Evolutionary conservation across 2,888 invertebrate genomes (phyloP).

Genomic region (Neoascia interrupta): DNA sequence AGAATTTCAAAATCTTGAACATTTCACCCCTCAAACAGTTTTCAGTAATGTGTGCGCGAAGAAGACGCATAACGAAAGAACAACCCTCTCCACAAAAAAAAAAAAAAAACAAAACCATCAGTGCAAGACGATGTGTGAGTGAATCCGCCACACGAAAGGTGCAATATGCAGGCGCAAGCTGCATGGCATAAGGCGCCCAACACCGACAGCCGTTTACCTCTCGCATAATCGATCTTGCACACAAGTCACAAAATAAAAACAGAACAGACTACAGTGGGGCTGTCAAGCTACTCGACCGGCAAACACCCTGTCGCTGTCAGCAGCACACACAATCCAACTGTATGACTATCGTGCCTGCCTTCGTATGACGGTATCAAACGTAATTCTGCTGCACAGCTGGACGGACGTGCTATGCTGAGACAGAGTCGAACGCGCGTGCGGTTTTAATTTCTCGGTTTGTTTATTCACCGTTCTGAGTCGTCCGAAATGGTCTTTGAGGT

Average conservation of each 20-base stretch:
- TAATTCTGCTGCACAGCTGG: conserved; percentile 51
- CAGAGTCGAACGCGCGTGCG: conserved; percentile 21
- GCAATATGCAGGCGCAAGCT: conserved; percentile 63
- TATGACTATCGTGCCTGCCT: conserved; percentile 16
- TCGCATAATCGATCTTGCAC: conserved; percentile 45
- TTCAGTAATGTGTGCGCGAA: conserved; percentile 9
- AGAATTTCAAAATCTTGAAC: conserved; percentile 15
- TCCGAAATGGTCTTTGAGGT: conserved; percentile 8
- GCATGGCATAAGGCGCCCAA: conserved; percentile 54
- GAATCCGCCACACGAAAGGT: conserved; percentile 15
- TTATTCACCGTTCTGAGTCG: conserved; percentile 1
- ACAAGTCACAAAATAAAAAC: not conserved
- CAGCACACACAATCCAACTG: conserved; percentile 15
- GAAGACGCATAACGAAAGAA: conserved; percentile 6
- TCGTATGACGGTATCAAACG: conserved; percentile 27
- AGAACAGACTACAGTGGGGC: conserved; percentile 41
- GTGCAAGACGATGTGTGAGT: conserved; percentile 2
- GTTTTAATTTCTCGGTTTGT: too few relatives aligned
- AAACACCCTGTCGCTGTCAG: conserved; percentile 28
- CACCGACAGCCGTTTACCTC: conserved; percentile 21
- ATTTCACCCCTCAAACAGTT: conserved; percentile 38
- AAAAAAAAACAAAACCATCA: conserved; percentile 7
- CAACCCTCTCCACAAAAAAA: conserved; percentile 47
- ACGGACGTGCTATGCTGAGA: conserved; percentile 51
- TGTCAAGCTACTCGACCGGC: conserved; percentile 33